Evolutionary conservation across 2,797 vertebrate species (phyloP).

Genomic region (Austrolebias charrua): DNA sequence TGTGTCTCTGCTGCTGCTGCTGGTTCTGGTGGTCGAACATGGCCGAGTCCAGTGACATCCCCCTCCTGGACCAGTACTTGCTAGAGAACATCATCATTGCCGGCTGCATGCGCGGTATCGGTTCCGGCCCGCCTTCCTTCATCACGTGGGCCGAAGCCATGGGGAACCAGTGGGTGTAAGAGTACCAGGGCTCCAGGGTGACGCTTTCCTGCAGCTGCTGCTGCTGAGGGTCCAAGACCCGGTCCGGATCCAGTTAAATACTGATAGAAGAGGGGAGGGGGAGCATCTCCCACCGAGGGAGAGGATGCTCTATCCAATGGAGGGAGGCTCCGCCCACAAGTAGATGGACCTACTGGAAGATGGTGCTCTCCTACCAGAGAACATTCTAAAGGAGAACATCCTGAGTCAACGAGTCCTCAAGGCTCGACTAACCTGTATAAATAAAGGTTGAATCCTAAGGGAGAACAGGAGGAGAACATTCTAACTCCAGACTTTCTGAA

Average conservation of each 20-base stretch:
- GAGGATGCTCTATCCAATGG: not conserved
- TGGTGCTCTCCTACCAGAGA: too few species aligned
- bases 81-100: constrained; percentile 99
- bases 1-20: constrained; percentile 77
- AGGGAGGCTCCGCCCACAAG: too few species aligned
- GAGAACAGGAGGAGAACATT: too few species aligned
- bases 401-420: too few species aligned
- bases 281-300: constrained; percentile 7
- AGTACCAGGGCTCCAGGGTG: constrained; percentile 71
- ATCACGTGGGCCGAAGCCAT: constrained; percentile 73
- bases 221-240: not conserved
- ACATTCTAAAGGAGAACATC: too few species aligned
- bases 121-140: constrained; percentile 55
- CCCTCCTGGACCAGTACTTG: constrained; percentile 93
- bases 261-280: not conserved
- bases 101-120: constrained; percentile 86
- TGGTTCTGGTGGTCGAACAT: constrained; percentile 81
- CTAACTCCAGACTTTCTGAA: too few species aligned
- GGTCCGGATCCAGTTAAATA: constrained; percentile 46
- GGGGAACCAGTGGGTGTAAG: constrained; percentile 75
- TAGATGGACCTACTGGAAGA: too few species aligned
- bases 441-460: too few species aligned
- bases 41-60: constrained; percentile 92
- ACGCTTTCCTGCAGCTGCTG: constrained; percentile 4
- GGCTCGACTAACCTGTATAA: too few species aligned